Conservation (phyloP, 2,113 vertebrate species). For the Lichenostomus cassidix region DNA sequence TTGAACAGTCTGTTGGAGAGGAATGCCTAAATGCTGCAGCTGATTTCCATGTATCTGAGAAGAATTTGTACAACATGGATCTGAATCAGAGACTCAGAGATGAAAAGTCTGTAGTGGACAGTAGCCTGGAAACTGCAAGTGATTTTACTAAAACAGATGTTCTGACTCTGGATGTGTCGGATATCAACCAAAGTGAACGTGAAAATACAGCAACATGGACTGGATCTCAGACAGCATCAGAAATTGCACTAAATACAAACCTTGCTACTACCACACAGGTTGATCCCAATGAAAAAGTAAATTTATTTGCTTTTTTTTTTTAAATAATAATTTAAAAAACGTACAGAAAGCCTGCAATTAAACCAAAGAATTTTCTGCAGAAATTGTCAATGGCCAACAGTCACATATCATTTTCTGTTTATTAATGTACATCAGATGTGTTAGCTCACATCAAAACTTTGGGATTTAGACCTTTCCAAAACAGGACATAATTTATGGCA, state of each 20-base stretch:
- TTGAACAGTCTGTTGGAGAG: constrained; percentile 70
- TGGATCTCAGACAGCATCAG: constrained; percentile 21
- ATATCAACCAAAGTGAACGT: constrained; percentile 41
- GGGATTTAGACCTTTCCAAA: neutral
- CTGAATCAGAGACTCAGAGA: constrained; percentile 41
- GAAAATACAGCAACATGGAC: constrained; percentile 26
- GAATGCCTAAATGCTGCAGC: constrained; percentile 52
- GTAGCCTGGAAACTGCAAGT: neutral
- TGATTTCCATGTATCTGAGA: constrained; percentile 52
- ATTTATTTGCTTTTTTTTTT: neutral
- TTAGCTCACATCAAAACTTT: neutral
- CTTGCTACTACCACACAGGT: neutral
- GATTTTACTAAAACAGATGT: constrained; percentile 23
- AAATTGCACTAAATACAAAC: neutral
- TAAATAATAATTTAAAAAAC: accelerated
- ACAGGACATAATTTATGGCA: neutral
- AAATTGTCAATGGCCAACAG: neutral
- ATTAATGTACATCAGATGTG: neutral
- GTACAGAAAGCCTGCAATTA: neutral
- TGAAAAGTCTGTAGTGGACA: neutral
- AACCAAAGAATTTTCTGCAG: neutral
- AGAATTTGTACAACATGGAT: constrained; percentile 56
- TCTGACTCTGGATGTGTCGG: neutral
- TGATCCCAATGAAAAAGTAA: constrained; percentile 55
- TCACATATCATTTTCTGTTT: accelerated